phyloP scores from a whole-genome alignment of 2,888 invertebrate species.

The Anodontia alba region DNA sequence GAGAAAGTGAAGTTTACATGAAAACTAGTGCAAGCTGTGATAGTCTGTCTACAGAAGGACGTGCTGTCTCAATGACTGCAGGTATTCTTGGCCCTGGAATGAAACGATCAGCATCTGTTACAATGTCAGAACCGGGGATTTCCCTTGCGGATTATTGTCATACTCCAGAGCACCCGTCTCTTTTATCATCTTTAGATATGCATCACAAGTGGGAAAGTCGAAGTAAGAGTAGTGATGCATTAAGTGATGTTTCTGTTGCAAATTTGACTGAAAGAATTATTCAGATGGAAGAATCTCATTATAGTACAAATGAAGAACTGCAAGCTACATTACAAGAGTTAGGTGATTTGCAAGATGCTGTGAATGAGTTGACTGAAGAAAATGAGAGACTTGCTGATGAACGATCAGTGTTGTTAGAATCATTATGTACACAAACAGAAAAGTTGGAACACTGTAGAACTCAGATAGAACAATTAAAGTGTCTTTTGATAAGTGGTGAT shows the following conservation, averaged over 20 bases:
- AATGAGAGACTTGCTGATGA: slow-evolving; percentile 95
- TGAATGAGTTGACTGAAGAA: slow-evolving; percentile 94
- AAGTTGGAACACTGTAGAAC: slow-evolving; percentile 94
- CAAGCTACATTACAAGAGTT: slow-evolving; percentile 97
- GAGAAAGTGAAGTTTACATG: slow-evolving; percentile 41
- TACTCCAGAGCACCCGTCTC: slow-evolving; percentile 78
- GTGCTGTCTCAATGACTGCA: slow-evolving; percentile 43
- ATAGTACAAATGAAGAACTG: slow-evolving; percentile 85
- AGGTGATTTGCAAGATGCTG: slow-evolving; percentile 94
- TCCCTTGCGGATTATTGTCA: slow-evolving; percentile 77
- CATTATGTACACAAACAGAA: slow-evolving; percentile 95
- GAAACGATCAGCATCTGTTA: slow-evolving; percentile 70
- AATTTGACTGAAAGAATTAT: slow-evolving; percentile 95
- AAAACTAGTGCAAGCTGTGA: slow-evolving; percentile 78
- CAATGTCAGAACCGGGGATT: slow-evolving; percentile 78
- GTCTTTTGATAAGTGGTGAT: slow-evolving; percentile 86
- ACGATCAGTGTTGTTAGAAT: slow-evolving; percentile 94
- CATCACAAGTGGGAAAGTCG: slow-evolving; percentile 92
- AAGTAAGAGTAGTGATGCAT: slow-evolving; percentile 89
- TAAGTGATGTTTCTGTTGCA: slow-evolving; percentile 94
- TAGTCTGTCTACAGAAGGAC: slow-evolving; percentile 77
- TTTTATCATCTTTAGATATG: slow-evolving; percentile 69
- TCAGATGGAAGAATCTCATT: slow-evolving; percentile 96
- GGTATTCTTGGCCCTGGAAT: slow-evolving; percentile 53
- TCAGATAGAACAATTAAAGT: slow-evolving; percentile 93